A percentile compares a stretch with the other conserved stretches of the same genome.
phyloP scores from a whole-genome alignment of 2,888 invertebrate species.

The Polydrusus tereticollis region DNA sequence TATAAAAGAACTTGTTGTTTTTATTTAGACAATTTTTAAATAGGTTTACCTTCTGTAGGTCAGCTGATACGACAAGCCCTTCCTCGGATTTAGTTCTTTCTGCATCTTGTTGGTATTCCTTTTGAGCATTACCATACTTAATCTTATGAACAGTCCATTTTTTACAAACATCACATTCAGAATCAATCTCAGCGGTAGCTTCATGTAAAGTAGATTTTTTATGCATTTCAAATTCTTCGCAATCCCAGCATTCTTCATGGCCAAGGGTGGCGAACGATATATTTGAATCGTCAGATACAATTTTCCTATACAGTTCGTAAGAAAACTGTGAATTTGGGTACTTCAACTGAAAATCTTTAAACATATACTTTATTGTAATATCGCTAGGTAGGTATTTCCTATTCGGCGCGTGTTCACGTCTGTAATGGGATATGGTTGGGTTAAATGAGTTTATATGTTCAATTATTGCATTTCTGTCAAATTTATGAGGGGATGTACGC shows the following conservation, averaged over 20 bases:
- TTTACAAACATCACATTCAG: slow-evolving; percentile 18
- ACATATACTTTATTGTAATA: too few species aligned
- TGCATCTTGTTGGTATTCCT: slow-evolving; percentile 9
- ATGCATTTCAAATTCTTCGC: slow-evolving; percentile 19
- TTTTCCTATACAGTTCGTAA: not conserved
- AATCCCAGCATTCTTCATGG: slow-evolving; percentile 46
- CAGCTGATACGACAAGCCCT: slow-evolving; percentile 11
- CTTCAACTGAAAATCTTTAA: not conserved
- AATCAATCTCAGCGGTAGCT: not conserved
- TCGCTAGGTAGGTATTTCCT: too few species aligned
- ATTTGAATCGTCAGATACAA: slow-evolving; percentile 10
- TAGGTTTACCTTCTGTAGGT: slow-evolving; percentile 21
- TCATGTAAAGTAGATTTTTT: slow-evolving; percentile 25
- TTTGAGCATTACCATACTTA: not conserved
- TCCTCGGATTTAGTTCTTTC: slow-evolving; percentile 1
- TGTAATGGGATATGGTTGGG: too few species aligned
- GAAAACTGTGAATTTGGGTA: not conserved
- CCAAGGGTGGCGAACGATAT: slow-evolving; percentile 48
- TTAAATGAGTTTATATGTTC: too few species aligned
- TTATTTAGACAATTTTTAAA: slow-evolving; percentile 3
- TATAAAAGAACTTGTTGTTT: not conserved
- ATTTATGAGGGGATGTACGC: too few species aligned
- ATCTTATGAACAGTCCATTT: not conserved
- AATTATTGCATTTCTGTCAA: too few species aligned
- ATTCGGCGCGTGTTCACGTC: too few species aligned